Evolutionary conservation across 2,113 vertebrate genomes (phyloP).

Genomic region (Mus musculus): GRCm39 chr5:48163501-48164000

Average conservation of each 20-base stretch:
- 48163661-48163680: neutral
- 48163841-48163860: conserved; percentile 32
- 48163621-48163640: neutral
- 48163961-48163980: neutral
- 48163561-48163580: neutral
- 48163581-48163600: neutral
- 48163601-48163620: neutral
- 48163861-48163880: conserved; percentile 16
- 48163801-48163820: conserved; percentile 35
- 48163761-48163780: neutral
- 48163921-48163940: neutral
- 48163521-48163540: neutral
- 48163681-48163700: neutral
- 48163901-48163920: neutral
- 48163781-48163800: neutral
- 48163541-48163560: too few relatives aligned
- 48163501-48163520: neutral
- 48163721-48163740: neutral
- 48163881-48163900: neutral
- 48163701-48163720: neutral
- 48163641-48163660: too few relatives aligned
- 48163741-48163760: neutral
- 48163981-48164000: neutral
- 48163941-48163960: neutral
- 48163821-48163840: conserved; percentile 27